Base-by-base conservation (phyloP, 2,888 invertebrate genomes). In the Ectemnius continuus region DNA sequence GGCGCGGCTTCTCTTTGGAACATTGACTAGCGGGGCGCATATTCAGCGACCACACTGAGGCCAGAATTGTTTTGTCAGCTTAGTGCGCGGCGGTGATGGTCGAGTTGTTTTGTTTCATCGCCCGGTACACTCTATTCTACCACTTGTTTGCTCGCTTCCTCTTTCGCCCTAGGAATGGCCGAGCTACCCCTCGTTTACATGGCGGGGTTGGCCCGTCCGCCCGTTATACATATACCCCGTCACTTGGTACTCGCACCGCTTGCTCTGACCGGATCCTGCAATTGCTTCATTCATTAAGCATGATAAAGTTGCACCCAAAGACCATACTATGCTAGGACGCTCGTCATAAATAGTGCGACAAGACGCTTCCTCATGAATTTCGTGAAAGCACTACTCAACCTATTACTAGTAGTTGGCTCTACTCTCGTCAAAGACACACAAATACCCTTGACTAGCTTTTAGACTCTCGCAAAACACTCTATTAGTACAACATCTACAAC, bases 41-140 rank as follows among this genome's bases (percentile, higher is more conserved):
- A 70, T 68, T 79, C 70, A 79, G 67, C 65, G 76, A 20, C 65
- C 65, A 79, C 47, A 70, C 67, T 18, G 46, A 58, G 47, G 60
- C 11, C 36, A 58, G 67, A 67, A 79, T 76, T 76, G 79, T 79
- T 79, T 79, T 73, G 65, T 70, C 66, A 70, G 76, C 73, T 73
- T 76, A 78, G 48, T 36, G 36, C 70, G 70, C 70, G 75, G 73
- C 62, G 52, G 46, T 61, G 14, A 64, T 28, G 47, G 60, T 48
- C 56, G 59, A 59, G 28, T 28, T 73, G 73, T 79, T 76, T 79
- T 79, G 73, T 76, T 67, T 61, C 36, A 59, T 67, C 48, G 47
- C 52, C 52, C 1, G 73, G 67, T 46, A 56, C 46, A 52, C 73
- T 59, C 47, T 62, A 69, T 57, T 61, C 52, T 13, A 16, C 52